Base-by-base conservation (phyloP, 2,888 invertebrate genomes). In the Folsomia manolachei region DNA sequence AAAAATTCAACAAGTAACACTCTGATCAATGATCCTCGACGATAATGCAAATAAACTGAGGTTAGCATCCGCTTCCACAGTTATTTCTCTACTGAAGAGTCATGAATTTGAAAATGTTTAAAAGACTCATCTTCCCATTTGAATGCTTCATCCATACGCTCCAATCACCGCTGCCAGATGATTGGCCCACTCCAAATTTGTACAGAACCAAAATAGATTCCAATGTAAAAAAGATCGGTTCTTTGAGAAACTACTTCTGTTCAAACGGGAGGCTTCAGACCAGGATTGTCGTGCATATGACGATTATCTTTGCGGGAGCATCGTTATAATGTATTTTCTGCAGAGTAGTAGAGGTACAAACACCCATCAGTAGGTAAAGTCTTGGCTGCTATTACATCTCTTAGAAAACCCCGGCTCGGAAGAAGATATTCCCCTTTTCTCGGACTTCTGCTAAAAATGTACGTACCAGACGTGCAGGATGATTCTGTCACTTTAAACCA, bases 181-280 rank as follows among this genome's bases (percentile, higher is more conserved):
- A 79, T 81, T 79, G 79, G 80, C 79, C 79, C 80, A 79, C 79
- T 80, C 80, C 80, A 80, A 80, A 80, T 80, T 80, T 81, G 80
- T 79, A 77, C 79, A 79, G 79, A 76, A 76, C 80, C 69, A 79
- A 81, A 81, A 81, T 81, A 81, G 80, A 78, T 77, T 72, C 71
- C 70, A 69, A 66, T 76, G 63, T 25, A 25, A 53, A 67, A 66
- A 67, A n/a, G 26, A 67, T 67, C 24, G 21, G 56, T 60, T 56
- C 56, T 56, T 67, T 66, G 4, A 11, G 27, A 64, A 21, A 52
- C 39, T 51, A 51, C 66, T 66, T 66, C 53, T 56, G 56, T 67
- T 67, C 14, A 56, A 26, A 19, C 4, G 27, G 2, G 56, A 51
- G 51, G 51, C 26, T 25, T 67, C 39, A 56, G 67, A 56, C 60